Base-by-base conservation (phyloP, 2,113 vertebrate genomes). In the Mellivora capensis region DNA sequence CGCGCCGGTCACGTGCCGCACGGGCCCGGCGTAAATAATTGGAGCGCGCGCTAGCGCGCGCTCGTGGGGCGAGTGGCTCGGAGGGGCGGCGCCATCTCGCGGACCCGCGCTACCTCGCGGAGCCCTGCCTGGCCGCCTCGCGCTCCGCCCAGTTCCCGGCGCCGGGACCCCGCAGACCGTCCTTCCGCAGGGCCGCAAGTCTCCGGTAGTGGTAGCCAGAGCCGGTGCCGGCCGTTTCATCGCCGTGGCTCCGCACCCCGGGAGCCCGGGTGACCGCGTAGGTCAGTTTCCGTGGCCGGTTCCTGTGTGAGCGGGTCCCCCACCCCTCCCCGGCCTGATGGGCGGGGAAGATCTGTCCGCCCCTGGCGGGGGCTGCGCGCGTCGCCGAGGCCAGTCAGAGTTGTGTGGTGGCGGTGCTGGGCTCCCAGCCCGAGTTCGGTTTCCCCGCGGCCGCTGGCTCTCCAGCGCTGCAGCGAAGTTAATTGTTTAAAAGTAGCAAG, bases 1-100 rank as follows among this genome's bases (percentile, higher is more conserved):
- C 13, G 44, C 11, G 84, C 5, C 2, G 47, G 97, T 98, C 98
- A 98, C 98, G 96, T 96, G 98, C 29, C 3, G 0, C 37, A 27
- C 3, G 1, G 49, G 39, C 25, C 12, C 0, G 52, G 57, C 18
- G 25, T 77, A 69, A 44, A 72, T 25, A 29, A 1, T n/a, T 4
- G 7, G 0, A 57, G 90, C 39, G 44, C 29, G 76, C 44, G 91
- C 23, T 18, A 4, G 44, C 29, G 74, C 88, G 39, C 31, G 52
- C 21, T 37, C 7, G 0, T 2, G 21, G 27, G 2, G 62, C 44
- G 0, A 47, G 77, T 37, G 0, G 2, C 34, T 49, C 29, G 18
- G 74, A 39, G 84, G 71, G 52, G 79, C 34, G n/a, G 83, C 0
- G 27, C 49, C 47, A 14, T 49, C 17, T 27, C 3, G 77, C 2